Conservation (phyloP, 2,797 vertebrate genomes). For the Sebastes cheni region DNA sequence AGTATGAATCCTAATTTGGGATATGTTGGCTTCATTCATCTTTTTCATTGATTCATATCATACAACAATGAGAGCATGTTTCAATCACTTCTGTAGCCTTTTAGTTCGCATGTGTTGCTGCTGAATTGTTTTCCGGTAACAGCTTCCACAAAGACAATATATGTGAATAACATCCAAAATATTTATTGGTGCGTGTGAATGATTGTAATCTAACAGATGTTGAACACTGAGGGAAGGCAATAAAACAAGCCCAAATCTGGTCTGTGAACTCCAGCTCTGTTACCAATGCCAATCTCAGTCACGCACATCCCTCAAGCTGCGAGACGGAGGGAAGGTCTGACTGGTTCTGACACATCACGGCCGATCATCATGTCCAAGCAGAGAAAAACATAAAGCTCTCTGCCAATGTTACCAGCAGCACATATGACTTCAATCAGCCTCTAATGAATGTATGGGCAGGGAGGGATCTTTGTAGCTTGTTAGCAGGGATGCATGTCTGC, state of each 20-base stretch:
- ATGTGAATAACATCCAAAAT: constrained; percentile 55
- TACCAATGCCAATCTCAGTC: constrained; percentile 70
- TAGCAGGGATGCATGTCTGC: constrained; percentile 22
- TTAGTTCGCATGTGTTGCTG: neutral
- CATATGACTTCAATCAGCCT: constrained; percentile 39
- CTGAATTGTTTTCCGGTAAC: neutral
- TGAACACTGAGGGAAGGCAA: constrained; percentile 59
- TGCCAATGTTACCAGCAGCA: constrained; percentile 33
- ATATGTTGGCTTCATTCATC: neutral
- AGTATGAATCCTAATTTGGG: neutral
- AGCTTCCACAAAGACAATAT: constrained; percentile 24
- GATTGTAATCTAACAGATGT: constrained; percentile 72
- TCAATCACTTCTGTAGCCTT: neutral
- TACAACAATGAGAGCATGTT: neutral
- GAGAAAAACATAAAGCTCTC: constrained; percentile 20
- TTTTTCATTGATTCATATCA: neutral
- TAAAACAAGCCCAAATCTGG: constrained; percentile 77
- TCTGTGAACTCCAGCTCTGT: constrained; percentile 42
- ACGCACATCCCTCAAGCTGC: constrained; percentile 61
- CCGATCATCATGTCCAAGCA: constrained; percentile 24
- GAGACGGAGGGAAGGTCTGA: constrained; percentile 18
- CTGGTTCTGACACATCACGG: constrained; percentile 56
- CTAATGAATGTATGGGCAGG: constrained; percentile 27
- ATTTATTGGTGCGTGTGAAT: constrained; percentile 64
- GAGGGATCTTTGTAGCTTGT: constrained; percentile 4